These are phyloP conservation scores for Samia ricini DNA, from an alignment of 1,140 invertebrate species.

Conservation along the genomic window DNA sequence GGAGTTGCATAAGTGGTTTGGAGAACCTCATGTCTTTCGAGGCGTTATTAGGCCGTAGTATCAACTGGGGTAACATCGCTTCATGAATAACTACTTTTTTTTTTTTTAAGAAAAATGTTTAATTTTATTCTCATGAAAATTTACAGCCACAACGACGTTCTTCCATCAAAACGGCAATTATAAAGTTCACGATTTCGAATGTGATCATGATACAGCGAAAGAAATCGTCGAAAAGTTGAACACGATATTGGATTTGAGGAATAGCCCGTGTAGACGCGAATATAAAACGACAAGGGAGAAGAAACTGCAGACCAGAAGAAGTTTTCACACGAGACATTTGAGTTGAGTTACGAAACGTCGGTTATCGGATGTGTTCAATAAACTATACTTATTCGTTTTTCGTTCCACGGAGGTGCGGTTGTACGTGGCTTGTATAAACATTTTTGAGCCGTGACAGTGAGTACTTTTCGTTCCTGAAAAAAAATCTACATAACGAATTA, in stretches of 20 bases:
- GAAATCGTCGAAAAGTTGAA: conserved; percentile 93
- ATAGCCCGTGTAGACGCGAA: conserved; percentile 87
- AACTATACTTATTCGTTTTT: background rate
- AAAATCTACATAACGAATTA: background rate
- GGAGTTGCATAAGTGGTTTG: too few relatives aligned
- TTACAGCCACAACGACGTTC: conserved; percentile 45
- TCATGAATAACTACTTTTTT: too few relatives aligned
- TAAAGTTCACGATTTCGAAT: conserved; percentile 93
- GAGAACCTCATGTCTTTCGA: too few relatives aligned
- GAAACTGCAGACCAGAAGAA: conserved; percentile 63
- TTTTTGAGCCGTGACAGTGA: background rate
- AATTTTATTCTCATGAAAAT: background rate
- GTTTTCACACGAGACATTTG: conserved; percentile 64
- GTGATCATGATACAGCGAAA: conserved; percentile 84
- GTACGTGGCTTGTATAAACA: background rate
- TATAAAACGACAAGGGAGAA: conserved; percentile 77
- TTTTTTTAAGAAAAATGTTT: too few relatives aligned
- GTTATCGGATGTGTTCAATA: background rate
- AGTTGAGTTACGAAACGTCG: conserved; percentile 40
- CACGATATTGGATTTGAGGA: conserved; percentile 89
- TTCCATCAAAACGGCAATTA: conserved; percentile 79
- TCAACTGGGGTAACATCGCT: too few relatives aligned
- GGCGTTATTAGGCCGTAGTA: too few relatives aligned
- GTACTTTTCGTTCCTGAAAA: background rate
- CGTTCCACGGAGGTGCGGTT: background rate